Evolutionary conservation across 2,888 invertebrate species (phyloP), one percentile per base, ranked within the genome.

Genomic region (Heteropelma amictum): DNA sequence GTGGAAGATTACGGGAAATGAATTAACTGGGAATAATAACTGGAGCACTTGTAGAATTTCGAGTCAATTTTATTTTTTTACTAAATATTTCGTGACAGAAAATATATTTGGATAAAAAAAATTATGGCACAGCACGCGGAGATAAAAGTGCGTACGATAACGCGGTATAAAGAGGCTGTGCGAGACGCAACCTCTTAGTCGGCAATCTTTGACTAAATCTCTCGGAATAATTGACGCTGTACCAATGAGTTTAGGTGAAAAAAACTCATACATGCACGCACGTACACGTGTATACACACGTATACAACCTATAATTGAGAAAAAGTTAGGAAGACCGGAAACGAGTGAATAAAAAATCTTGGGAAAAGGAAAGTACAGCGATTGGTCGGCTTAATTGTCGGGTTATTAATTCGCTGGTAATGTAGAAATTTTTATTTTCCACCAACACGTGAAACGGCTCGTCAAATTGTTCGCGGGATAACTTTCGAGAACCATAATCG

Each of bases 311-410:
- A 23, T 10, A 69, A 30, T 42, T 12, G 47, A 38, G 19, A 63
- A 70, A 53, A 61, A 54, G 45, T 63, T 7, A 53, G 12, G 14
- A 47, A 12, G 8, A 14, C 21, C 60, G 30, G 23, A 47, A 26
- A 33, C 1, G 12, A n/a, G 10, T 14, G 45, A 47, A 61, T 49
- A 28, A 63, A 67, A 70, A 53, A 63, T 61, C 45, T 54, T 21
- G 61, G 28, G 54, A 63, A 54, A 70, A 70, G 8, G 61, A 70
- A 70, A 61, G 61, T 70, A 21, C 28, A n/a, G n/a, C 61, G 53
- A 33, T 33, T 35, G 26, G 45, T 54, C 26, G 23, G 45, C 33
- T 58, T 53, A 45, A 45, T 45, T 53, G 28, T 35, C 38, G 35
- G 35, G 45, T 42, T 42, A 68, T 49, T 49, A 58, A 30, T 42